Percentiles rank a stretch among this genome's conserved stretches.
These are phyloP conservation scores for Takifugu ocellatus DNA, from an alignment of 2,797 vertebrate genomes.

Conservation along the genomic window DNA sequence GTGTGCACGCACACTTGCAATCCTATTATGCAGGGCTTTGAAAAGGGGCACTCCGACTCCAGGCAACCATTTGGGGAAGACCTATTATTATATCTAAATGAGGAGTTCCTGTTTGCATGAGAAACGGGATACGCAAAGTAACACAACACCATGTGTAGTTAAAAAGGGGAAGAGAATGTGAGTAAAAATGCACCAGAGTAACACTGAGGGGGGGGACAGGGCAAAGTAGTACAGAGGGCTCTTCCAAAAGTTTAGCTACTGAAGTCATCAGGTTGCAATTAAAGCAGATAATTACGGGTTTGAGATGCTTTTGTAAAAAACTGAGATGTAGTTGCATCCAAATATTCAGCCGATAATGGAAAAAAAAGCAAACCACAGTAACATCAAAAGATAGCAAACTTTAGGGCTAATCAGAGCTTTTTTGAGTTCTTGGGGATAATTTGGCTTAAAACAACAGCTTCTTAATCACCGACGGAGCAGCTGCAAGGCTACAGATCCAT, in stretches of 20 bases:
- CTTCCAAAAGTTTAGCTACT: no score
- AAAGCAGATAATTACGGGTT: constrained; percentile 2
- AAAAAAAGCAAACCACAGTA: not conserved
- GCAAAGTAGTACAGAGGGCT: no score
- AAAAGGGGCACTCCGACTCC: constrained; percentile 39
- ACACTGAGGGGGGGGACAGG: not conserved
- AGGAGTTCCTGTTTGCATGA: constrained; percentile 44
- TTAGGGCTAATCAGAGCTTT: constrained; percentile 22
- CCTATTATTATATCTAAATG: constrained; percentile 54
- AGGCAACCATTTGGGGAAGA: constrained; percentile 55
- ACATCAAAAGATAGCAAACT: constrained; percentile 16
- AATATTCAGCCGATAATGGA: constrained; percentile 3
- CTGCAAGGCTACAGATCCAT: constrained; percentile 57
- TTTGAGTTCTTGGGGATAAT: constrained; percentile 30
- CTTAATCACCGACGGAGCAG: constrained; percentile 61
- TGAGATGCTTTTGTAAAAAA: not conserved
- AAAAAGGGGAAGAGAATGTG: not conserved
- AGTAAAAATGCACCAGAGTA: not conserved
- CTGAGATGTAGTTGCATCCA: constrained; percentile 3
- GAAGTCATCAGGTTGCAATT: no score
- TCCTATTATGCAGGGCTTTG: constrained; percentile 39
- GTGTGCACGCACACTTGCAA: constrained; percentile 9
- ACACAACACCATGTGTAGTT: constrained; percentile 11
- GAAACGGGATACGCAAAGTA: constrained; percentile 23
- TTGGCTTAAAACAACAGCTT: constrained; percentile 48